phyloP scores from a whole-genome alignment of 2,888 invertebrate species.

The Ariolimax columbianus region DNA sequence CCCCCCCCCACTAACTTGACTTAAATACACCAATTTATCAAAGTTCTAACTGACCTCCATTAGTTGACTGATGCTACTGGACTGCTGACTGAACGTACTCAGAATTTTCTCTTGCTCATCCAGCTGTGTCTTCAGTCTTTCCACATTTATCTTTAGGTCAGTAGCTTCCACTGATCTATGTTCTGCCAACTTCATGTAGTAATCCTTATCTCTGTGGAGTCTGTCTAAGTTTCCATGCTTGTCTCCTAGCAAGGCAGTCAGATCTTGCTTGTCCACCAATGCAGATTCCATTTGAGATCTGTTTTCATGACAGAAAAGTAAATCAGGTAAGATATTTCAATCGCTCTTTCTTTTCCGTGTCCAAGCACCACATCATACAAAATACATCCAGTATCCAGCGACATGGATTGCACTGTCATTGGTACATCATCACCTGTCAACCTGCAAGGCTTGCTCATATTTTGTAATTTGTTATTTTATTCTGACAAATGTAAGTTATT shows the following conservation, averaged over 20 bases:
- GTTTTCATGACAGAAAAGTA: not conserved
- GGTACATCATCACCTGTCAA: too few species aligned
- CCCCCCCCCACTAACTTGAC: too few species aligned
- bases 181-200: slow-evolving; percentile 69
- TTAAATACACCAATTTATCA: not conserved
- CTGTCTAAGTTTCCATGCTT: slow-evolving; percentile 65
- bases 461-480: too few species aligned
- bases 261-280: slow-evolving; percentile 64
- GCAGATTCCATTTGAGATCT: slow-evolving; percentile 63
- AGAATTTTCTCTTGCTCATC: slow-evolving; percentile 75
- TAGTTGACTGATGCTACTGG: slow-evolving; percentile 65
- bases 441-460: too few species aligned
- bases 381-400: too few species aligned
- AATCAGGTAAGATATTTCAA: not conserved
- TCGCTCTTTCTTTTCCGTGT: too few species aligned
- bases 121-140: slow-evolving; percentile 68
- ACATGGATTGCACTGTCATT: too few species aligned
- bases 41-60: slow-evolving; percentile 60
- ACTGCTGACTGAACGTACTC: slow-evolving; percentile 68
- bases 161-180: slow-evolving; percentile 69
- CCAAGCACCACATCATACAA: too few species aligned
- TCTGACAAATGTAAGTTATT: too few species aligned
- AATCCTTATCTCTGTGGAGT: slow-evolving; percentile 67
- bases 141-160: slow-evolving; percentile 63
- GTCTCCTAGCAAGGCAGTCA: slow-evolving; percentile 65